These are phyloP conservation scores for Microplitis manilae DNA, from an alignment of 2,888 invertebrate species.

Conservation along the genomic window DNA sequence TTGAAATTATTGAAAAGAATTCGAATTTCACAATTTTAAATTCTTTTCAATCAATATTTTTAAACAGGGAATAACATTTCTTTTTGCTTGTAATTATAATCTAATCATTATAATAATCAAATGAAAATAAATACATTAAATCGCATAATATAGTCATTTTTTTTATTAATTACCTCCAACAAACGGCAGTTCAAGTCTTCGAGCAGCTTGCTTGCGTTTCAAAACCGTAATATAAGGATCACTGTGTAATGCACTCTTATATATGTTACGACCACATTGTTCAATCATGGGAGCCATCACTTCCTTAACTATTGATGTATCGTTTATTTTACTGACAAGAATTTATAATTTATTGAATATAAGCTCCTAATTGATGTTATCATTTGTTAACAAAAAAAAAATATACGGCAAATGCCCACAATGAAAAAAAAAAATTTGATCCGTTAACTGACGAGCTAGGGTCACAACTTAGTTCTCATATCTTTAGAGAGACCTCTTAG, in stretches of 20 bases:
- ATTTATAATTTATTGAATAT: neutral
- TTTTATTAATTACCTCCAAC: slow-evolving; percentile 44
- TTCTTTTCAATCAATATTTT: no score
- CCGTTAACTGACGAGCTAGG: no score
- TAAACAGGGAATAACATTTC: no score
- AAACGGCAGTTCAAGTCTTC: slow-evolving; percentile 50
- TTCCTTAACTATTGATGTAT: neutral
- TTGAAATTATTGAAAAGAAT: no score
- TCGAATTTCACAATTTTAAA: no score
- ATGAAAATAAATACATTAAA: no score
- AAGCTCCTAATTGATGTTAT: neutral
- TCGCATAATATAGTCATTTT: neutral
- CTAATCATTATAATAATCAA: no score
- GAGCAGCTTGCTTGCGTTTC: slow-evolving; percentile 56
- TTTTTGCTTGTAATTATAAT: no score
- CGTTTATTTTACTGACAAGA: neutral
- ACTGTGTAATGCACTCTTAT: slow-evolving; percentile 47
- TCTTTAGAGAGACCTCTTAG: neutral
- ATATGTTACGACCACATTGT: slow-evolving; percentile 45
- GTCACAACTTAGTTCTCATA: no score
- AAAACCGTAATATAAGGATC: slow-evolving; percentile 58
- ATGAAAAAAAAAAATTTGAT: no score
- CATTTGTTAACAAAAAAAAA: no score
- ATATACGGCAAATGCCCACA: no score
- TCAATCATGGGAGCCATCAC: slow-evolving; percentile 59